Base-by-base conservation (phyloP, 2,888 invertebrate genomes). In the Hermodice carunculata region DNA sequence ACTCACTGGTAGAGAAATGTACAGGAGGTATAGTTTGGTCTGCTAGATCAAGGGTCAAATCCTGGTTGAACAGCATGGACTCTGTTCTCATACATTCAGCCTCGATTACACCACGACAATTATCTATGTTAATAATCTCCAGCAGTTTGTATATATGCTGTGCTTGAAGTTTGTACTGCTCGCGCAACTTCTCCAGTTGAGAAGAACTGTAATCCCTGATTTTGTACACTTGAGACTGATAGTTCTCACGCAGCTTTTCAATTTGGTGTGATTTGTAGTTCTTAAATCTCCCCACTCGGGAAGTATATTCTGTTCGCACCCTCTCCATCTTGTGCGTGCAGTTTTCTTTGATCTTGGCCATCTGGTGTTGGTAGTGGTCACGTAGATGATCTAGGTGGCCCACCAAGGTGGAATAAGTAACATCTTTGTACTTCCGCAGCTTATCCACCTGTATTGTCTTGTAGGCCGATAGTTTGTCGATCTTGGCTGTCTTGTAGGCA, bases 91-190 rank as follows among this genome's bases (percentile, higher is more conserved):
- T 19, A 91, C 92, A 84, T 52, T 85, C 84, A 2, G 78, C 79
- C 46, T 83, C 83, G 31, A 83, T 76, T n/a, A 79, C 78, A 5
- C 77, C 74, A 43, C 77, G 92, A 83, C 97, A 97, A 87, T 95
- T 96, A 85, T 96, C 96, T 83, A 96, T 92, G 87, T 96, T 95
- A 78, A 97, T 88, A 85, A 95, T 96, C 86, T 97, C 97, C 63
- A 97, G 87, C 5, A 97, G 93, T 85, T 96, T 96, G 88, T 95
- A 94, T 57, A 97, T 88, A 14, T 96, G 94, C 86, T 95, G 95
- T 85, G 97, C 97, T 86, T 97, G 96, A 83, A 95, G 94, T 86
- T 96, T 96, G 89, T 95, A 96, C 11, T 95, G 94, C 85, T 96
- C 96, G 32, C 96, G 91, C 48, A 97, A 87, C 57, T 94, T 90